Percentiles rank a stretch among this genome's conserved stretches.
phyloP scores from a whole-genome alignment of 2,113 vertebrate genomes.

The Shinisaurus crocodilurus region DNA sequence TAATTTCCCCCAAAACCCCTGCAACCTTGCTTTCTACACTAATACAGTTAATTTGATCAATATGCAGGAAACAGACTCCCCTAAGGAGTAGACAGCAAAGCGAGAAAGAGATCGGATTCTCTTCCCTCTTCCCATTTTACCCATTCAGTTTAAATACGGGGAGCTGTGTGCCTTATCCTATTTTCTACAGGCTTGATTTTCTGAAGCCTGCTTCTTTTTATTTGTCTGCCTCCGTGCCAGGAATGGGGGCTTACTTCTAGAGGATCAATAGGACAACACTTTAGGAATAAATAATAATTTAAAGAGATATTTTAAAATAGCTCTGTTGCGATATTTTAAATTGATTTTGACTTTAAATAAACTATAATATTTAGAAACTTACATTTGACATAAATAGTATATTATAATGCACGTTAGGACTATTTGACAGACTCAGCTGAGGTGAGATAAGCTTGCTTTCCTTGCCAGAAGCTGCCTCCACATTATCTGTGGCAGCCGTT shows the following conservation, averaged over 20 bases:
- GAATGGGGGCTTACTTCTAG: no score
- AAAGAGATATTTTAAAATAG: neutral
- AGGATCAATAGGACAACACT: neutral
- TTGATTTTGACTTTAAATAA: neutral
- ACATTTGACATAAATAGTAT: neutral
- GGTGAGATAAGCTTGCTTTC: neutral
- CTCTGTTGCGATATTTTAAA: neutral
- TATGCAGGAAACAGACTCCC: no score
- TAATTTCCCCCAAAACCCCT: no score
- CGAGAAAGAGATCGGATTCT: neutral
- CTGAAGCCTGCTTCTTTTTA: neutral
- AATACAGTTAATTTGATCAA: neutral
- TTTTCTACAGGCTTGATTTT: neutral
- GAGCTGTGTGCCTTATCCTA: neutral
- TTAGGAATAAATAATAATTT: neutral
- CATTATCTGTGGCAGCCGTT: neutral
- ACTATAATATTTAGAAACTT: neutral
- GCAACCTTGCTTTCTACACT: neutral
- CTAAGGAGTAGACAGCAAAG: neutral
- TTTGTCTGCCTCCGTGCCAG: neutral
- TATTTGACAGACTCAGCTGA: slow-evolving; percentile 10
- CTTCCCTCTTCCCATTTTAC: neutral
- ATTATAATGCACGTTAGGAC: neutral
- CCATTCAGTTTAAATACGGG: neutral
- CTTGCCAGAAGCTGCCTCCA: neutral